Percentiles rank a stretch among this genome's conserved stretches.
phyloP scores from a whole-genome alignment of 30 jellyfish, hydroid and myxozoan species.

The Pelagia noctiluca region DNA sequence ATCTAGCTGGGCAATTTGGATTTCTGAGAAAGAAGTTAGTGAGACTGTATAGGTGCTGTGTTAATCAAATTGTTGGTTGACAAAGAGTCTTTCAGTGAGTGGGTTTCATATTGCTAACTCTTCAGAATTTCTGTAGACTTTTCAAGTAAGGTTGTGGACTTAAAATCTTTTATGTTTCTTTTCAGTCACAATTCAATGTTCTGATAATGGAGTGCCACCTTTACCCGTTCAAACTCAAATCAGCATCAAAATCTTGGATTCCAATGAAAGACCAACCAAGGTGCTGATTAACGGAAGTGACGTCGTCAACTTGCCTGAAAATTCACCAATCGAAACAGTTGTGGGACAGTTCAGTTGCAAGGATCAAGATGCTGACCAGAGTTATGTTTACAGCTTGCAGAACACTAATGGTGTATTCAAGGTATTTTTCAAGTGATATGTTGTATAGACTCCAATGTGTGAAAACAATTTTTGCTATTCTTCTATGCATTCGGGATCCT shows the following conservation, averaged over 20 bases:
- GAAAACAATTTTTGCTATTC: too few relatives aligned
- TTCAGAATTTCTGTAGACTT: too few relatives aligned
- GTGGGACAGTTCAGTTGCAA: slow-evolving; percentile 70
- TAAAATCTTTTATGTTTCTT: slow-evolving; percentile 5
- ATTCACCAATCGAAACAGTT: slow-evolving; percentile 62
- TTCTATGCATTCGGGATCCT: too few relatives aligned
- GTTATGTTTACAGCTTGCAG: slow-evolving; percentile 37
- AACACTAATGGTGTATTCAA: slow-evolving; percentile 1
- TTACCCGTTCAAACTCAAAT: slow-evolving; percentile 38
- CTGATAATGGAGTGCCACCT: slow-evolving; percentile 85
- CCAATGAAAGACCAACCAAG: slow-evolving; percentile 77
- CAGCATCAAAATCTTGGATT: slow-evolving; percentile 64
- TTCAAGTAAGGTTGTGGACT: too few relatives aligned
- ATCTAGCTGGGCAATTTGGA: too few relatives aligned
- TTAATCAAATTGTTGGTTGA: too few relatives aligned
- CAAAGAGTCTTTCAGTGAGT: too few relatives aligned
- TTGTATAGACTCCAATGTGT: too few relatives aligned
- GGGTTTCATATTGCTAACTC: too few relatives aligned
- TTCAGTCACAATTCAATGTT: slow-evolving; percentile 71
- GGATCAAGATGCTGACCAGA: slow-evolving; percentile 85
- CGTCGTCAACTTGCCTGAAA: slow-evolving; percentile 50
- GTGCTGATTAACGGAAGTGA: slow-evolving; percentile 45
- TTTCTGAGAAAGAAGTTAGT: too few relatives aligned
- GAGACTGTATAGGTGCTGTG: too few relatives aligned
- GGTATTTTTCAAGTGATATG: slow-evolving; percentile 33